A percentile compares a stretch with the other conserved stretches of the same genome.
Conservation (phyloP, 2,113 vertebrate species). For the Actenoides lindsayi region DNA sequence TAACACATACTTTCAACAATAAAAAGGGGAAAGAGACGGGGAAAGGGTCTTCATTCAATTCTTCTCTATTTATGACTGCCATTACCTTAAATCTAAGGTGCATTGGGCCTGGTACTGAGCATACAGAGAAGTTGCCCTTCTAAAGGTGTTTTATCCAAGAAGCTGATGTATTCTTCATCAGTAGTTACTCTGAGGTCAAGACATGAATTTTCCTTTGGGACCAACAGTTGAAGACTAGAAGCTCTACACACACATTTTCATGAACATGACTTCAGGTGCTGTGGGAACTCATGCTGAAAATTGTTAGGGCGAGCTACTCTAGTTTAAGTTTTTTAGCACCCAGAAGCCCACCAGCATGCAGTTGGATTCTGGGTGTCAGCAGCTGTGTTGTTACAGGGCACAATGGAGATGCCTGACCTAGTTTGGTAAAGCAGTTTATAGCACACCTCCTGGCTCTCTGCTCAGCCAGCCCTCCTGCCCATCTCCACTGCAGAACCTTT, state of each 20-base stretch:
- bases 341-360: rapidly evolving
- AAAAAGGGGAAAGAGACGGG: not conserved
- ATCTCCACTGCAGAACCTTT: not conserved
- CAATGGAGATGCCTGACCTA: rapidly evolving
- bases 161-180: not conserved
- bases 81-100: not conserved
- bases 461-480: not conserved
- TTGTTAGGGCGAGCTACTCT: rapidly evolving
- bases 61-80: not conserved
- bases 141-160: not conserved
- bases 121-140: not conserved
- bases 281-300: not conserved
- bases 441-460: not conserved
- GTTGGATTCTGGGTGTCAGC: not conserved
- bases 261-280: not conserved
- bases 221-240: not conserved
- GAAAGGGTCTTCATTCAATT: not conserved
- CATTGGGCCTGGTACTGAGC: not conserved
- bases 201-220: not conserved
- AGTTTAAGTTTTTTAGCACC: not conserved
- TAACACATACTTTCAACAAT: not conserved
- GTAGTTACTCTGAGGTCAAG: not conserved
- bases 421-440: not conserved
- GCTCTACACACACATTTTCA: not conserved
- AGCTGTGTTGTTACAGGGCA: not conserved